A percentile compares a stretch with the other conserved stretches of the same genome.
Conservation (phyloP, 2,113 vertebrate genomes). For the Epinephelus moara region DNA sequence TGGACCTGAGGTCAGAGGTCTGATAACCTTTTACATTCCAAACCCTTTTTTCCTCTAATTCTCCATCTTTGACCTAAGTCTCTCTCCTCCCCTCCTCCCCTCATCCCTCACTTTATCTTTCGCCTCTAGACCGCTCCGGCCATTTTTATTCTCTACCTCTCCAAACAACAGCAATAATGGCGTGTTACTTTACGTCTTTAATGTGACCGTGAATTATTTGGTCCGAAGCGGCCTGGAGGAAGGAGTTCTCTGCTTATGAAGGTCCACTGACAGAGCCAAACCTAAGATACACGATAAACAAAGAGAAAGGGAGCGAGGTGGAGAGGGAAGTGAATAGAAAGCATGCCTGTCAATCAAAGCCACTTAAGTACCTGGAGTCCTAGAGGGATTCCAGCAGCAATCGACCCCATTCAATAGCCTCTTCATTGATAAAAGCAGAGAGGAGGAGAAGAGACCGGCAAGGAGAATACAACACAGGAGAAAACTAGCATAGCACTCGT, state of each 20-base stretch:
- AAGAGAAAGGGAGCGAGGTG: background rate
- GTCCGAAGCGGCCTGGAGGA: background rate
- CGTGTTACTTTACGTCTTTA: background rate
- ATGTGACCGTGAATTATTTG: constrained; percentile 9
- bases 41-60: constrained; percentile 24
- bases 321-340: constrained; percentile 38
- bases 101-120: background rate
- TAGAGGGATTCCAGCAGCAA: constrained; percentile 55
- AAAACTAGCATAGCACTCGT: background rate
- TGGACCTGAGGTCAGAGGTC: constrained; percentile 76
- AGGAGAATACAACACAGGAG: constrained; percentile 7
- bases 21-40: constrained; percentile 79
- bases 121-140: background rate
- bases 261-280: background rate
- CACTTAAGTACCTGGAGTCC: constrained; percentile 60
- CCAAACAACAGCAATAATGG: background rate
- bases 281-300: background rate
- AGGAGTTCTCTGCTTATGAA: background rate
- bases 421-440: constrained; percentile 70
- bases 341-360: constrained; percentile 69
- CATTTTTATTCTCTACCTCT: constrained; percentile 10
- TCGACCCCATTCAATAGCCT: constrained; percentile 67
- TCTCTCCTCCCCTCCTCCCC: background rate
- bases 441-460: constrained; percentile 5
- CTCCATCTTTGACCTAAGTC: constrained; percentile 34